Conservation (phyloP, 2,888 invertebrate species). For the Polyploca ridens region DNA sequence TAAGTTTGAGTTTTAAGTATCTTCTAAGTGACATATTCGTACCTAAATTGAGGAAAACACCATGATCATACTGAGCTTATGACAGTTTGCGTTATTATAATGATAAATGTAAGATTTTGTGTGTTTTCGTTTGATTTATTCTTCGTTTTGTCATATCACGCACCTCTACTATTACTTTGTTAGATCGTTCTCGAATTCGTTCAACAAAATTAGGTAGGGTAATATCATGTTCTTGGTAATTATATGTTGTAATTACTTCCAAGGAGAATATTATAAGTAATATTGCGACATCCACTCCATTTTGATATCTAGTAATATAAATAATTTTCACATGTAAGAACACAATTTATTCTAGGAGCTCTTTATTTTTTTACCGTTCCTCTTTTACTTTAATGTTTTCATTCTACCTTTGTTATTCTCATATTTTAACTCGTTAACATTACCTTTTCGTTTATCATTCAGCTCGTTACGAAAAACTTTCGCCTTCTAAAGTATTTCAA, state of each 20-base stretch:
- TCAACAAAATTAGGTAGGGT: background rate
- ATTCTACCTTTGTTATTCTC: background rate
- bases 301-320: background rate
- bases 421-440: background rate
- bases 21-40: background rate
- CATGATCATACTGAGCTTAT: background rate
- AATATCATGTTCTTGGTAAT: background rate
- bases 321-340: background rate
- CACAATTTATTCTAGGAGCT: background rate
- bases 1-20: constrained; percentile 13
- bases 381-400: background rate
- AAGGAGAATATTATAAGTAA: background rate
- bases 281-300: background rate
- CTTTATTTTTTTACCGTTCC: background rate
- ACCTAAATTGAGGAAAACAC: constrained; percentile 10
- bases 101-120: constrained; percentile 5
- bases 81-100: background rate
- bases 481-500: constrained; percentile 7
- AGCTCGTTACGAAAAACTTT: constrained; percentile 2
- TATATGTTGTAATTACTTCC: background rate
- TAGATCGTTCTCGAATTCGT: background rate
- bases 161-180: background rate
- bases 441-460: background rate
- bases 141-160: background rate
- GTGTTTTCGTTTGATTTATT: background rate